Conservation (phyloP, 2,888 invertebrate genomes). For the Aphodius granarius region DNA sequence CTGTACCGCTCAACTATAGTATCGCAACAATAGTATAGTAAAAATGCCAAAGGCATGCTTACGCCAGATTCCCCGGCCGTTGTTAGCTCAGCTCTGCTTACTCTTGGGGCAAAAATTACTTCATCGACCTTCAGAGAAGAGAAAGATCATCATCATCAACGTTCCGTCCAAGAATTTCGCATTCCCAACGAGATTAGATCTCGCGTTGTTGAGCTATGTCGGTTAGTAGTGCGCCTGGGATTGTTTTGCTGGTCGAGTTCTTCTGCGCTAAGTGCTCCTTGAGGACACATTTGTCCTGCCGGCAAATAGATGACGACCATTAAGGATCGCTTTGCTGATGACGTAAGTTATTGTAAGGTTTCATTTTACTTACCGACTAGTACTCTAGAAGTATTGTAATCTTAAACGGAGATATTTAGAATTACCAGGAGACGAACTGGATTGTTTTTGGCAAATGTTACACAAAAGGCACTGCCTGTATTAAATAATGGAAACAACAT, state of each 20-base stretch:
- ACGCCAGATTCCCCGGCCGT: neutral
- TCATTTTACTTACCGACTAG: no score
- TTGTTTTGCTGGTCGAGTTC: neutral
- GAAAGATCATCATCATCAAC: neutral
- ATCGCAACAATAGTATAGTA: neutral
- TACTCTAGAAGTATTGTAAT: no score
- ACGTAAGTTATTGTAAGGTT: neutral
- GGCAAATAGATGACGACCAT: constrained; percentile 3
- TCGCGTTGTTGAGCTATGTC: neutral
- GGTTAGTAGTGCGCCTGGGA: neutral
- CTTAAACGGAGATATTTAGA: no score
- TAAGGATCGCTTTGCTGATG: constrained; percentile 1
- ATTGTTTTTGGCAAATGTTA: no score
- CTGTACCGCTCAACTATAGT: no score
- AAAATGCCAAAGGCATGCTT: neutral
- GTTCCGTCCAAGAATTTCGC: neutral
- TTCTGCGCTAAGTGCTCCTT: constrained; percentile 1
- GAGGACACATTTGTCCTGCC: constrained; percentile 2
- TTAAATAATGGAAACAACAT: no score
- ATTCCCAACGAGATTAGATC: neutral
- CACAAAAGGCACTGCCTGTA: no score
- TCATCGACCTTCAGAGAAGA: constrained; percentile 4
- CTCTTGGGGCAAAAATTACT: constrained; percentile 12
- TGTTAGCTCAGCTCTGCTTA: neutral
- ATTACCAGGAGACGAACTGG: no score